Conservation (phyloP, 2,113 vertebrate genomes). For the Ciconia boyciana region DNA sequence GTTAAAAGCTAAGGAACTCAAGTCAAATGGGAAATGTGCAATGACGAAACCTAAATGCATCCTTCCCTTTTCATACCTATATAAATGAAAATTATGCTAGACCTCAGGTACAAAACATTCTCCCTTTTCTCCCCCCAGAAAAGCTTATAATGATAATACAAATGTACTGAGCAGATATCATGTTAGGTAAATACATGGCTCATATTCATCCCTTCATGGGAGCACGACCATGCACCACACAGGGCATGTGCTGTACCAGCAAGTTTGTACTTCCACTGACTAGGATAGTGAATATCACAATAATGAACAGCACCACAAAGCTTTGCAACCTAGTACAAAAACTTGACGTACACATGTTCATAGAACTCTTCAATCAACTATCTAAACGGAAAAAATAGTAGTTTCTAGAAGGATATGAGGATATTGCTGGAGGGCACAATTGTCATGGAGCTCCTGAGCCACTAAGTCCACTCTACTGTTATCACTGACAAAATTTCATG, state of each 20-base stretch:
- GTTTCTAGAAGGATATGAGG: not conserved
- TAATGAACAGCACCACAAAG: not conserved
- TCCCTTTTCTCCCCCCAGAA: not conserved
- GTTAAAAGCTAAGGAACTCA: not conserved
- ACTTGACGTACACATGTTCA: not conserved
- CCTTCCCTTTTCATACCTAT: not conserved
- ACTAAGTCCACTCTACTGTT: not conserved
- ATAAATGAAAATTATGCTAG: not conserved
- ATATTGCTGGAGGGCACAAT: not conserved
- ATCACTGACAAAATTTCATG: not conserved
- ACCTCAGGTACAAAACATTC: not conserved
- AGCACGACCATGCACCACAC: rapidly evolving
- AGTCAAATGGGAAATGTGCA: not conserved
- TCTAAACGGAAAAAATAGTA: not conserved
- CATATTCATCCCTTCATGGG: too few species aligned
- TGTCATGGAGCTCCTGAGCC: not conserved
- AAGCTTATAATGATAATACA: not conserved
- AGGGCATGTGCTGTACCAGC: not conserved
- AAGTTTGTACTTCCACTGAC: not conserved
- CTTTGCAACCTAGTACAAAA: not conserved
- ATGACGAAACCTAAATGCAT: not conserved
- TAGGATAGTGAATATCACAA: not conserved
- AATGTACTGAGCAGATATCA: not conserved
- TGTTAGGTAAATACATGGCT: not conserved
- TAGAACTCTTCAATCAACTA: not conserved